Evolutionary conservation across 2,113 vertebrate genomes (phyloP).

Genomic region (Aphelocoma coerulescens): DNA sequence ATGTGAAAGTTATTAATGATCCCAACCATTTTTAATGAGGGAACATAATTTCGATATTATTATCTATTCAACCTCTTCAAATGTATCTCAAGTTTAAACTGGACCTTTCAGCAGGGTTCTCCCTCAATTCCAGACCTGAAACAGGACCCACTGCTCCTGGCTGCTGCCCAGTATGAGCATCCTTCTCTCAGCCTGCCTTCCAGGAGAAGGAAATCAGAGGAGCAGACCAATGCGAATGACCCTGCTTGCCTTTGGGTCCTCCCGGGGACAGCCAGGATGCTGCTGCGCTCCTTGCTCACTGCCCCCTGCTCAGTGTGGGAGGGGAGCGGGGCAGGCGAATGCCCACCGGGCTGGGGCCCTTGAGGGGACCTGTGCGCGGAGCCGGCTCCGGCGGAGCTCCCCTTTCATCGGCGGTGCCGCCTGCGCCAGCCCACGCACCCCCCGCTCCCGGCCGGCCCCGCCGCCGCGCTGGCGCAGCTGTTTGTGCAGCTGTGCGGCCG

Average conservation of each 20-base stretch:
- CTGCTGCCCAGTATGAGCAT: not conserved
- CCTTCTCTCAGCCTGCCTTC: not conserved
- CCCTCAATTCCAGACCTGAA: not conserved
- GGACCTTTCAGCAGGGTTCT: not conserved
- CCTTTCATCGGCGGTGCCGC: not conserved
- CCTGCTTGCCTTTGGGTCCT: accelerated
- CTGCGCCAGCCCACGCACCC: not conserved
- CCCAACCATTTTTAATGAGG: not conserved
- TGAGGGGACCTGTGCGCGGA: accelerated
- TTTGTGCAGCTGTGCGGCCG: not conserved
- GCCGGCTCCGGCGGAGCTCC: accelerated
- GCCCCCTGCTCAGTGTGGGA: accelerated
- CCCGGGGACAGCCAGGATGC: not conserved
- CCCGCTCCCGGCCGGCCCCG: accelerated
- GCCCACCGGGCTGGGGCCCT: accelerated
- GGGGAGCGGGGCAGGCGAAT: not conserved
- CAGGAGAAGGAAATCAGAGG: not conserved
- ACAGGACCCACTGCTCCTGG: not conserved
- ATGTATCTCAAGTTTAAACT: not conserved
- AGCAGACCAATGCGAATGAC: accelerated
- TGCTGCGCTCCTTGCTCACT: accelerated
- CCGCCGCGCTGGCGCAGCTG: not conserved
- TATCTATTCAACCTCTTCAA: not conserved
- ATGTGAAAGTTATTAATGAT: not conserved
- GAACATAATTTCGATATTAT: not conserved